Percentiles rank a stretch among this genome's conserved stretches.
Conservation (phyloP, 2,113 vertebrate genomes). For the Eublepharis macularius region DNA sequence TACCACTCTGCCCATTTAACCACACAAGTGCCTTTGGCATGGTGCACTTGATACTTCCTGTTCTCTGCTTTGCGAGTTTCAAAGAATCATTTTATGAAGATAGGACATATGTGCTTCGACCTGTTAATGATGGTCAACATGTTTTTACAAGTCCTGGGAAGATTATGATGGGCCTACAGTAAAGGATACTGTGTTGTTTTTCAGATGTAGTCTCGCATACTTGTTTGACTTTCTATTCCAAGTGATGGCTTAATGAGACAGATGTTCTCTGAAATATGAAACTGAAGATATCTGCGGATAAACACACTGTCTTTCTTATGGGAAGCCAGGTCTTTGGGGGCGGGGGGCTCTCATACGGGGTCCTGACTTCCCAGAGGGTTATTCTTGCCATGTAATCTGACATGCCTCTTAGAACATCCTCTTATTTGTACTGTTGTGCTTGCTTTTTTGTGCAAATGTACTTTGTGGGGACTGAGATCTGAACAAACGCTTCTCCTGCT, state of each 20-base stretch:
- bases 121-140: not conserved
- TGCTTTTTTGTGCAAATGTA: slow-evolving; percentile 2
- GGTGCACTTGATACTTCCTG: not conserved
- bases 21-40: not conserved
- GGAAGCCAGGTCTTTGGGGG: not conserved
- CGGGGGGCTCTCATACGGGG: not conserved
- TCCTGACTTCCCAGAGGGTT: not conserved
- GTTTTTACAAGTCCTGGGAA: not conserved
- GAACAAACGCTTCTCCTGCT: not conserved
- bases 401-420: rapidly evolving
- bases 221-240: not conserved
- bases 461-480: not conserved
- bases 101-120: not conserved
- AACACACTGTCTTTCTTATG: not conserved
- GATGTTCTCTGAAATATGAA: not conserved
- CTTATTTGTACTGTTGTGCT: not conserved
- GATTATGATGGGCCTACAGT: not conserved
- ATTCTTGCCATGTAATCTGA: not conserved
- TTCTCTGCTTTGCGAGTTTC: not conserved
- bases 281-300: not conserved
- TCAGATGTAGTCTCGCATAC: not conserved
- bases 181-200: not conserved
- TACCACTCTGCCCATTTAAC: not conserved
- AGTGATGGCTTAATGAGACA: not conserved
- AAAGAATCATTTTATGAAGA: not conserved